Evolutionary conservation across 2,888 invertebrate species (phyloP), one percentile per base, ranked within the genome.

Genomic region (Lasioglossum pauxillum): DNA sequence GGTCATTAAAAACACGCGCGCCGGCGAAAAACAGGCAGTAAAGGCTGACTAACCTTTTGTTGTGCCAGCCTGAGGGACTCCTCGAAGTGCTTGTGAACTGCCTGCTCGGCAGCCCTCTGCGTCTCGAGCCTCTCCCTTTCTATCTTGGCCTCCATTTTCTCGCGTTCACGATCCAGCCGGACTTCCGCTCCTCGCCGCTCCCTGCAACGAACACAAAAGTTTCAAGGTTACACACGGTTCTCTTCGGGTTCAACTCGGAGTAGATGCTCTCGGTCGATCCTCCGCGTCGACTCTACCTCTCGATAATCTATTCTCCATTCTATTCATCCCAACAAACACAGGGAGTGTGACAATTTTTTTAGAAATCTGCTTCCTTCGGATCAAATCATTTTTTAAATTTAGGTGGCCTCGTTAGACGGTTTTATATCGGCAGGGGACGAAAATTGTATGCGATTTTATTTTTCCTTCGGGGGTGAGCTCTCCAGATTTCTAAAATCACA

Each of bases 21-120:
- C 27, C 78, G 46, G 75, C 69, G 78, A 73, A 53, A 81, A 87
- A 75, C 69, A 57, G 78, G 80, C 83, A 89, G 82, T 86, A 83
- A 89, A 91, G 90, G 90, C 86, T 91, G 91, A 94, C 95, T 95
- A 95, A 98, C 98, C 97, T 97, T 97, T 96, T 97, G 97, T 94
- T 97, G 97, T 72, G 97, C 97, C 88, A 97, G 96, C 94, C 97
- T 96, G 86, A 98, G 96, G 89, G 98, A 98, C 96, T 98, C 98
- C 94, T 98, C 98, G 95, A 98, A 98, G 96, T 98, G 98, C 95
- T 98, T 97, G 93, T 98, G 97, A 84, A 98, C 97, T 88, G 98
- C 97, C 92, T 96, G 96, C 91, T 97, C 96, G 80, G 96, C 96
- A 83, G 96, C 95, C 88, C 96, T 95, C 93, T 92, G 96, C 94